Base-by-base conservation (phyloP, 2,113 vertebrate species). In the Microcebus murinus region DNA sequence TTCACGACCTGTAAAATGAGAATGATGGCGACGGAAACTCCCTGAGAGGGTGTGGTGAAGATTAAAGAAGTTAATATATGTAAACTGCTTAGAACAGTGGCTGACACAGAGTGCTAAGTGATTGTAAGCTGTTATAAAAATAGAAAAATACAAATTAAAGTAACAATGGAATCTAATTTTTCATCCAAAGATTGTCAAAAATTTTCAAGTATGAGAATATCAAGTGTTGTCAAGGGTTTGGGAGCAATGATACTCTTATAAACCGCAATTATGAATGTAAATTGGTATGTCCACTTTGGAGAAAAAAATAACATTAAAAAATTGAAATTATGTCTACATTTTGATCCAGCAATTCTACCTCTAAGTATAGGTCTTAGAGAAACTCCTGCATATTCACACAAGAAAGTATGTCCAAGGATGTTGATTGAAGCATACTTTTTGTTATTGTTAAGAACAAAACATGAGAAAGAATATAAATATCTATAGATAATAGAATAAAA, bases 121-220 rank as follows among this genome's bases (percentile, higher is more conserved):
- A 94, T 89, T 68, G 74, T 80, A 67, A 94, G 79, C 89, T 87
- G 76, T 93, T 76, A 91, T 95, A 97, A 87, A 85, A 90, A 92
- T 21, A 89, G 91, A 94, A 83, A 96, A 97, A 95, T 77, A 95
- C 39, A 93, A 96, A 97, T 96, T 86, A 88, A 92, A 94, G 76
- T 81, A 95, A 95, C 93, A 97, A 97, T 93, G 83, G 91, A 80
- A 95, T 50, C 77, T 83, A 96, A 97, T 97, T 97, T 97, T 86
- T 97, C 83, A 90, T 86, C 92, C 96, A 96, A 27, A 71, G 45
- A 83, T 61, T 97, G 93, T 97, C 96, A 98, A 76, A 94, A 97
- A 77, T 31, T 76, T 86, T 95, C 27, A 87, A 94, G 48, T 67
- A 91, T 96, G 96, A 97, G 57, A 93, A 67, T 96, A 97, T 95